phyloP scores from a whole-genome alignment of 2,113 vertebrate species.

The Melierax canorus region DNA sequence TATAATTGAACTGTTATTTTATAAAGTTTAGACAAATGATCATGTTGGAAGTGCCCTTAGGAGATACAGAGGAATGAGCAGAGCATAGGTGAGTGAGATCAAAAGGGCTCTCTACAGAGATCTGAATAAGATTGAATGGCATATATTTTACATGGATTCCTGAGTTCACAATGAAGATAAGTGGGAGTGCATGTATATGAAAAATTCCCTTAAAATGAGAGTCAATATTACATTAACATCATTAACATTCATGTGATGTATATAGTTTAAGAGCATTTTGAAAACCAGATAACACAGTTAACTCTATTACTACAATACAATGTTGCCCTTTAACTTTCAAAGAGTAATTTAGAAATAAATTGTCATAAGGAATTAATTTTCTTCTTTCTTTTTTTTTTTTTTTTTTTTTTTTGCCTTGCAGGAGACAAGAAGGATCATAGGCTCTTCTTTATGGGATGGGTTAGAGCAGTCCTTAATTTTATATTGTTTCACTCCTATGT shows the following conservation, averaged over 20 bases:
- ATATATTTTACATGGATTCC: background rate
- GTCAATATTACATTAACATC: background rate
- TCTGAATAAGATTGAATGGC: background rate
- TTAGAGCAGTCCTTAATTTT: background rate
- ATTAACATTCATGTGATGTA: background rate
- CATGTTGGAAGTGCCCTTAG: background rate
- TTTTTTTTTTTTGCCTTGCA: background rate
- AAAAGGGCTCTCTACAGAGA: background rate
- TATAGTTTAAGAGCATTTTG: background rate
- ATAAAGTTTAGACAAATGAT: background rate
- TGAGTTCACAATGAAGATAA: background rate
- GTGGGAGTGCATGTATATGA: background rate
- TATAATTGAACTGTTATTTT: background rate
- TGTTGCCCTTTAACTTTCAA: background rate
- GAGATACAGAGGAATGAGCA: background rate
- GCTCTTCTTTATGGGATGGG: background rate
- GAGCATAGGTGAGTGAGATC: background rate
- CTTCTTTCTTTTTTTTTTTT: background rate
- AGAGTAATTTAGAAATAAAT: background rate
- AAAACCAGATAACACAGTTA: background rate
- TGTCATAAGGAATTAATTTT: conserved; percentile 2
- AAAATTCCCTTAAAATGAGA: background rate
- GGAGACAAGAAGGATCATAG: background rate
- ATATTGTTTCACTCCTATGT: background rate
- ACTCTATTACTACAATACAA: background rate